Evolutionary conservation across 2,113 vertebrate genomes (phyloP).

Genomic region (Callionymus lyra): DNA sequence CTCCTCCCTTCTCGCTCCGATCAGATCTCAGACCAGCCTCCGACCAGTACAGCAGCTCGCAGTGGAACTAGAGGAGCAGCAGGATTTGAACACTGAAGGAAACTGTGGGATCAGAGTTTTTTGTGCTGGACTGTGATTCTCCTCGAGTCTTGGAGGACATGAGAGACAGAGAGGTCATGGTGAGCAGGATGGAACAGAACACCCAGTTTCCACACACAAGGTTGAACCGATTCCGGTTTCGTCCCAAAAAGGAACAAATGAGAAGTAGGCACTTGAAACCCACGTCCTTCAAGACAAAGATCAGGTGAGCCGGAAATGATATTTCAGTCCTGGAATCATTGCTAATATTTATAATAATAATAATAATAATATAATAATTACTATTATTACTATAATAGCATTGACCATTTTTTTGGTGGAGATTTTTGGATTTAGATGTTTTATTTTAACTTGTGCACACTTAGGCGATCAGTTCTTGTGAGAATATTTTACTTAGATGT

Average conservation of each 20-base stretch:
- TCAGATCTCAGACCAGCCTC: constrained; percentile 14
- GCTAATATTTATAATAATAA: too few relatives aligned
- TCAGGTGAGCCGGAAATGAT: constrained; percentile 55
- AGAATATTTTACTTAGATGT: too few relatives aligned
- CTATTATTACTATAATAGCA: too few relatives aligned
- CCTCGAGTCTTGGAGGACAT: constrained; percentile 28
- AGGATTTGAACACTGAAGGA: constrained; percentile 17
- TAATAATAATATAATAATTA: too few relatives aligned
- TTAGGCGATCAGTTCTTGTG: too few relatives aligned
- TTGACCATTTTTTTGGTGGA: too few relatives aligned
- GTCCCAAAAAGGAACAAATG: not conserved
- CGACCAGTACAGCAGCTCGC: constrained; percentile 7
- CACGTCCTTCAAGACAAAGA: constrained; percentile 7
- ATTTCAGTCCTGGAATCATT: too few relatives aligned
- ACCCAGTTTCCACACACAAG: constrained; percentile 18
- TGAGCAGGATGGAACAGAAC: constrained; percentile 18
- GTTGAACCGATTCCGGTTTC: constrained; percentile 20
- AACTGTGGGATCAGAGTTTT: constrained; percentile 4
- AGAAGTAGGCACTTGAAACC: constrained; percentile 9
- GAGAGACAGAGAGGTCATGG: constrained; percentile 41
- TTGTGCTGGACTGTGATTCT: constrained; percentile 41
- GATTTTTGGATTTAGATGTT: too few relatives aligned
- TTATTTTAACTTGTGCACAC: too few relatives aligned
- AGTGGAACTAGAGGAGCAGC: constrained; percentile 6
- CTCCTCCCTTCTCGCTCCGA: constrained; percentile 23